A percentile compares a stretch with the other conserved stretches of the same genome.
Evolutionary conservation across 2,113 vertebrate species (phyloP).

Genomic region (Empidonax alnorum): DNA sequence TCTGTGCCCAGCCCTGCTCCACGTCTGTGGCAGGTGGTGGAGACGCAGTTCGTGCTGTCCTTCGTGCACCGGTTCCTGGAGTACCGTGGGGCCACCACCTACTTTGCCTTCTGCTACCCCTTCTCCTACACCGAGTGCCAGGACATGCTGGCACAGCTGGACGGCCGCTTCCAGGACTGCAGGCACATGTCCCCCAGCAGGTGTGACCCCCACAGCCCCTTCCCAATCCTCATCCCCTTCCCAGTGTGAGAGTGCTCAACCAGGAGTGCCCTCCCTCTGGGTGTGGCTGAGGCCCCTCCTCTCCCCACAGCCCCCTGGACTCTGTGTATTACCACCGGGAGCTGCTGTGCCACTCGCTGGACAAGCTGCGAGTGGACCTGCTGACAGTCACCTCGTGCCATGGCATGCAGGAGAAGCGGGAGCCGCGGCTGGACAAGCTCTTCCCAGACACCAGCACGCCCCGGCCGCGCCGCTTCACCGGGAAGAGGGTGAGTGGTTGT

Average conservation of each 20-base stretch:
- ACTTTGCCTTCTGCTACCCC: slow-evolving; percentile 96
- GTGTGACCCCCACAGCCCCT: slow-evolving; percentile 57
- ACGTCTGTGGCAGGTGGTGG: slow-evolving; percentile 80
- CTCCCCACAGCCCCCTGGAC: slow-evolving; percentile 74
- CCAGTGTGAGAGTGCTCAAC: fast-evolving
- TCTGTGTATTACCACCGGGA: slow-evolving; percentile 93
- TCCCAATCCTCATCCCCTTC: not conserved
- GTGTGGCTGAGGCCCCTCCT: not conserved
- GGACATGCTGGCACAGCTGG: slow-evolving; percentile 89
- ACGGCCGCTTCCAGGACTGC: slow-evolving; percentile 81
- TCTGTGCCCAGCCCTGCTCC: not conserved
- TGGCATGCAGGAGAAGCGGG: slow-evolving; percentile 88
- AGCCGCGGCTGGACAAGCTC: slow-evolving; percentile 89
- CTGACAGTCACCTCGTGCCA: slow-evolving; percentile 92
- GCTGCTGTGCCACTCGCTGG: slow-evolving; percentile 91
- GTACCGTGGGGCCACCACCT: slow-evolving; percentile 87
- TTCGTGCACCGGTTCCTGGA: slow-evolving; percentile 92
- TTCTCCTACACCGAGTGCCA: slow-evolving; percentile 95
- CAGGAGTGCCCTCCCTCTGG: not conserved
- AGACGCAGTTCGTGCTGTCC: slow-evolving; percentile 92
- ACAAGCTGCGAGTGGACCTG: slow-evolving; percentile 91
- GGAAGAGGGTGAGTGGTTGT: slow-evolving; percentile 84
- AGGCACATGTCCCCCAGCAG: slow-evolving; percentile 81
- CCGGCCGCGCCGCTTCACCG: slow-evolving; percentile 83
- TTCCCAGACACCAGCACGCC: slow-evolving; percentile 88